Evolutionary conservation across 2,888 invertebrate genomes (phyloP).

Genomic region (Drosophila cognata): DNA sequence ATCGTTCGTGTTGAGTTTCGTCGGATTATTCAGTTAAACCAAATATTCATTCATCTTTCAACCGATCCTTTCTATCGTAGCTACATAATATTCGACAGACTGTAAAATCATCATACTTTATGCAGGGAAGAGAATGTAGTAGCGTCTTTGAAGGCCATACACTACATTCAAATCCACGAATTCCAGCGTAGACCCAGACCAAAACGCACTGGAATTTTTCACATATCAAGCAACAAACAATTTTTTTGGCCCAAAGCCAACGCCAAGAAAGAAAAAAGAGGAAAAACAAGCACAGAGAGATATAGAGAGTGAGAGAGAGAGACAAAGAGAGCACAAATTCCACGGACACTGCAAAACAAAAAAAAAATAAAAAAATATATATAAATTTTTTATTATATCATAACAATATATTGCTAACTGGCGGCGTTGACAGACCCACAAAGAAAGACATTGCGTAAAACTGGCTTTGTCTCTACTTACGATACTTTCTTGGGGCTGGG

Average conservation of each 20-base stretch:
- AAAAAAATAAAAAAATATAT: conserved; percentile 19
- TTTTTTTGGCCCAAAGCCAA: conserved; percentile 1
- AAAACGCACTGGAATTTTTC: conserved; percentile 29
- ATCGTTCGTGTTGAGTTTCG: background rate
- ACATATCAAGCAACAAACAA: background rate
- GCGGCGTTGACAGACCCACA: conserved; percentile 48
- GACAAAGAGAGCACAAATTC: conserved; percentile 1
- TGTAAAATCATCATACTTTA: background rate
- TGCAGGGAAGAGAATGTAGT: background rate
- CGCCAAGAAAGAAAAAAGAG: background rate
- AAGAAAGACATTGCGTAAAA: conserved; percentile 7
- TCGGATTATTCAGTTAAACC: background rate
- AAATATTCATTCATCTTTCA: background rate
- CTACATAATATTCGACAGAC: background rate
- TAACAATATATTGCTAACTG: conserved; percentile 52
- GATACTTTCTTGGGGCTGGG: conserved; percentile 23
- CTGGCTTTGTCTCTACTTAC: conserved; percentile 22
- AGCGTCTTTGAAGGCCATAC: background rate
- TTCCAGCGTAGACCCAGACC: conserved; percentile 5
- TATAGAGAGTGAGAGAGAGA: background rate
- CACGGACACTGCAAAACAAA: conserved; percentile 16
- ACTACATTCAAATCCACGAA: background rate
- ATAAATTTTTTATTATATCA: conserved; percentile 27
- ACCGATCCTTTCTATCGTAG: background rate
- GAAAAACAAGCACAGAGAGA: background rate